Conservation (phyloP, 2,888 invertebrate genomes). For the Cosmia trapezina region DNA sequence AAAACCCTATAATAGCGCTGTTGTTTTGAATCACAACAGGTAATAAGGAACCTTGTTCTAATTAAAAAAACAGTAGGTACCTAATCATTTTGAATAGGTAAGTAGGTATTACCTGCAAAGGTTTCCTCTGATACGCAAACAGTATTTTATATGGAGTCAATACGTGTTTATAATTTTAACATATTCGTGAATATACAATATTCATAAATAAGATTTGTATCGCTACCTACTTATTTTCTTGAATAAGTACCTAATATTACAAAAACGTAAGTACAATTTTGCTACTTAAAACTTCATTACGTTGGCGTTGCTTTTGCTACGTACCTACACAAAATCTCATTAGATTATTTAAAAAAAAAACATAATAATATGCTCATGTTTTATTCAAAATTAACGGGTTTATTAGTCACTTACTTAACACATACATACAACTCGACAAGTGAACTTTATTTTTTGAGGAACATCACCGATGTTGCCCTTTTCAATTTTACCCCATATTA, state of each 20-base stretch:
- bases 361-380: background rate
- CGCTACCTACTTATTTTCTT: background rate
- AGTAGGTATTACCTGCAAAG: background rate
- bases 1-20: background rate
- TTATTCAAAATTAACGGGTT: slow-evolving; percentile 10
- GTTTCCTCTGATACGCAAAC: slow-evolving; percentile 6
- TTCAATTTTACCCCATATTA: slow-evolving; percentile 23
- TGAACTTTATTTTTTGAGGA: background rate
- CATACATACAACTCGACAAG: no score
- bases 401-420: background rate
- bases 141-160: slow-evolving; percentile 1
- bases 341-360: background rate
- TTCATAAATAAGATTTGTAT: background rate
- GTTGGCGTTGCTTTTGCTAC: no score
- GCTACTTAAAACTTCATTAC: no score
- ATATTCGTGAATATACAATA: background rate
- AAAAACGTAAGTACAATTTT: background rate
- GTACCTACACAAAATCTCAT: background rate
- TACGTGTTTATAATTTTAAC: slow-evolving; percentile 1
- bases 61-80: slow-evolving; percentile 15
- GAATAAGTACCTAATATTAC: background rate
- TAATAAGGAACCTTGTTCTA: background rate
- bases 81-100: background rate
- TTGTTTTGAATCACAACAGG: background rate
- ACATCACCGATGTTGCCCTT: slow-evolving; percentile 22